These are phyloP conservation scores for Drosophila simulans DNA, from an alignment of 1,140 invertebrate species.

Conservation along the genomic window DNA sequence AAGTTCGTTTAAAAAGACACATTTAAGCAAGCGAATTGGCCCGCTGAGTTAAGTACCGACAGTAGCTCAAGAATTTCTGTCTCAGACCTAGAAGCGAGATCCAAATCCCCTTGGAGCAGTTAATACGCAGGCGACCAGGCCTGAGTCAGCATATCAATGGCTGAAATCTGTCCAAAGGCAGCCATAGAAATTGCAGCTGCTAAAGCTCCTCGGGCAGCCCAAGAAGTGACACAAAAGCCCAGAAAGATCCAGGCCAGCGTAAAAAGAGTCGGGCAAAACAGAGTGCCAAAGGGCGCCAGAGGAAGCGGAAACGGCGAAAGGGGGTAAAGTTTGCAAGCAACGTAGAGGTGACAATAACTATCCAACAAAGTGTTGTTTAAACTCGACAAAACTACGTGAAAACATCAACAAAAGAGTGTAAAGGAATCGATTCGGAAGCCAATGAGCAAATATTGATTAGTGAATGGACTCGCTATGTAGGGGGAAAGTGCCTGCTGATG, in stretches of 20 bases:
- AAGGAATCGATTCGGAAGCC: constrained; percentile 25
- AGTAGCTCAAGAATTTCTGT: constrained; percentile 17
- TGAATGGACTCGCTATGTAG: not conserved
- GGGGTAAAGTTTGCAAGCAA: constrained; percentile 11
- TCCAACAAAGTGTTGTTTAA: constrained; percentile 39
- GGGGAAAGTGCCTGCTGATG: not conserved
- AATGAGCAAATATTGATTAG: constrained; percentile 48
- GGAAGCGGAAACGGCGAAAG: not conserved
- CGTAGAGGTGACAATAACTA: constrained; percentile 42
- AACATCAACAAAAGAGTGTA: constrained; percentile 33
- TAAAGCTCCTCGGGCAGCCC: constrained; percentile 47
- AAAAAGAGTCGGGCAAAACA: constrained; percentile 15
- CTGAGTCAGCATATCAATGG: constrained; percentile 55
- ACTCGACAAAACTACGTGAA: constrained; percentile 8
- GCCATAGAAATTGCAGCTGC: constrained; percentile 57
- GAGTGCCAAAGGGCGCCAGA: constrained; percentile 14
- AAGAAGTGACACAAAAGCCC: constrained; percentile 64
- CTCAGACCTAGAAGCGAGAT: constrained; percentile 12
- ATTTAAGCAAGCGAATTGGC: not conserved
- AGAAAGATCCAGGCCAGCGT: constrained; percentile 63
- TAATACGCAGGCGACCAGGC: constrained; percentile 20
- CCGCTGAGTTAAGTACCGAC: constrained; percentile 6
- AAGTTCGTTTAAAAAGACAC: not conserved
- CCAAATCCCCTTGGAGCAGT: constrained; percentile 27
- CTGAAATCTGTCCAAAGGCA: constrained; percentile 48